phyloP scores from a whole-genome alignment of 2,113 vertebrate genomes.

The Zapornia atra region DNA sequence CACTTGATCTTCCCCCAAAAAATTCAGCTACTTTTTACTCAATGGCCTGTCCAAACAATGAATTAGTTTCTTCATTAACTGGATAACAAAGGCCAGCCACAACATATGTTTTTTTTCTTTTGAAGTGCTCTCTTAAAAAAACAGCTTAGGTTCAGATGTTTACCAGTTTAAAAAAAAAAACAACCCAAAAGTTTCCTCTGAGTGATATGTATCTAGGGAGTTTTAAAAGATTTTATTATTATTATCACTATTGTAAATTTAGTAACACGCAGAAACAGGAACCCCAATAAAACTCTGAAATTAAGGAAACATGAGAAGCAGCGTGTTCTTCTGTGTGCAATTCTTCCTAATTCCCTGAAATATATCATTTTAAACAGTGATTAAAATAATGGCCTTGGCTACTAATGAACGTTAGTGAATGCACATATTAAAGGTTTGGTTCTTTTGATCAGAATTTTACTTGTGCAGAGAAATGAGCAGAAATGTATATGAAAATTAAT shows the following conservation, averaged over 20 bases:
- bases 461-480: background rate
- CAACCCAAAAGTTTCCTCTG: background rate
- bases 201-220: background rate
- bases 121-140: conserved; percentile 52
- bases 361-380: background rate
- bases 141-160: conserved; percentile 27
- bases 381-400: background rate
- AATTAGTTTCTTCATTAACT: conserved; percentile 14
- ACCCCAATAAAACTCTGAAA: conserved; percentile 5
- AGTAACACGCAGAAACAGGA: background rate
- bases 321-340: background rate
- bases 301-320: background rate
- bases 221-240: conserved; percentile 22
- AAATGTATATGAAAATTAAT: background rate
- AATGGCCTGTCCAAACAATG: conserved; percentile 9
- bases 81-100: background rate
- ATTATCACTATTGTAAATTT: conserved; percentile 4
- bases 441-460: background rate
- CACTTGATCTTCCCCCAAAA: background rate
- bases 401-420: background rate
- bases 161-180: background rate
- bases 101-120: conserved; percentile 39
- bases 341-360: background rate
- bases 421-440: background rate
- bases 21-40: background rate